Evolutionary conservation across 2,113 vertebrate genomes (phyloP).

Genomic region (Bos taurus): ARS-UCD2.0 NC_037331.1:20989501-20990000

Average conservation of each 20-base stretch:
- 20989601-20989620: not conserved
- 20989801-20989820: not conserved
- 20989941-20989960: not conserved
- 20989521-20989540: not conserved
- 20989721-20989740: not conserved
- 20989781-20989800: not conserved
- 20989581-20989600: not conserved
- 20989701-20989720: not conserved
- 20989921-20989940: not conserved
- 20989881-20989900: fast-evolving
- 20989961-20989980: not conserved
- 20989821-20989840: not conserved
- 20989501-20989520: not conserved
- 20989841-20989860: not conserved
- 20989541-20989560: fast-evolving
- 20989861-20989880: not conserved
- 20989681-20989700: not conserved
- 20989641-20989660: not conserved
- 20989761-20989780: not conserved
- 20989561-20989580: not conserved
- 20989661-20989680: not conserved
- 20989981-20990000: not conserved
- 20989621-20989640: not conserved
- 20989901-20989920: not conserved
- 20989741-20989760: not conserved